These are phyloP conservation scores for Enteromius paludinosus DNA, from an alignment of 2,797 vertebrate species.

Conservation along the genomic window DNA sequence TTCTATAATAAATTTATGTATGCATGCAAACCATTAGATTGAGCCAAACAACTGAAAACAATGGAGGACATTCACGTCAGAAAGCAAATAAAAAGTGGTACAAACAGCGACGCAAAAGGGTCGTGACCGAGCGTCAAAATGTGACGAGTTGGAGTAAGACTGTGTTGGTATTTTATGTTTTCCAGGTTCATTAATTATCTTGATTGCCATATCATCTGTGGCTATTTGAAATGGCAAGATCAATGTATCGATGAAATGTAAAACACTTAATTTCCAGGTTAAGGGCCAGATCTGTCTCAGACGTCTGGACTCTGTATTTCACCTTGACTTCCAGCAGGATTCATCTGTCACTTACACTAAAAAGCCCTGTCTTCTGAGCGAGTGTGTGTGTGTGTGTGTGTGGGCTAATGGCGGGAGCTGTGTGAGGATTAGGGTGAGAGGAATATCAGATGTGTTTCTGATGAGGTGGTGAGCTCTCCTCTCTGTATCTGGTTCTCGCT, in stretches of 20 bases:
- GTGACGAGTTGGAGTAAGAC: no score
- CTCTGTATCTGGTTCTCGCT: constrained; percentile 65
- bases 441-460: constrained; percentile 73
- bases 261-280: background rate
- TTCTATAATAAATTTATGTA: no score
- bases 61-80: no score
- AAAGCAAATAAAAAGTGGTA: no score
- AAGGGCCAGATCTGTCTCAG: background rate
- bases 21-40: no score
- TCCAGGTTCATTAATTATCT: background rate
- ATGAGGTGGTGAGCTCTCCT: constrained; percentile 70
- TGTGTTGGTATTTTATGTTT: no score
- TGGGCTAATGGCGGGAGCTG: constrained; percentile 71
- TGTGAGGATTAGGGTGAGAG: constrained; percentile 81
- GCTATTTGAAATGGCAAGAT: background rate
- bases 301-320: background rate
- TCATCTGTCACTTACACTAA: constrained; percentile 18
- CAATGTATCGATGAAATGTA: background rate
- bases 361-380: background rate
- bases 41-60: no score
- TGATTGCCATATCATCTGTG: background rate
- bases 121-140: no score
- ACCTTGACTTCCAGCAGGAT: constrained; percentile 10
- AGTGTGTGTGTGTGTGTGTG: constrained; percentile 22
- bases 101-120: no score